Base-by-base conservation (phyloP, 2,888 invertebrate species). In the Plusia festucae region DNA sequence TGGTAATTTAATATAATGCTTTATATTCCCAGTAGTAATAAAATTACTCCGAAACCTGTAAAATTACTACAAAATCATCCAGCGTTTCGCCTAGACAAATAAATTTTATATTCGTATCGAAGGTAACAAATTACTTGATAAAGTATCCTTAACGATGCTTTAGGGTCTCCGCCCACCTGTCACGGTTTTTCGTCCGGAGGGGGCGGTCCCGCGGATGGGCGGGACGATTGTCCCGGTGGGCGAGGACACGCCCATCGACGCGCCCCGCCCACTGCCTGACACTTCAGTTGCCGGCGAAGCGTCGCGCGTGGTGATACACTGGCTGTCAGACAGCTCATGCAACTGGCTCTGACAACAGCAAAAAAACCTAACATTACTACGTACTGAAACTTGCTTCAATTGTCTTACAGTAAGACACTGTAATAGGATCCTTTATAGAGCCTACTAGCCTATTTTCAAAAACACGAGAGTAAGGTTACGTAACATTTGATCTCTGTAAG, bases 41-140 rank as follows among this genome's bases (percentile, higher is more conserved):
- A 40, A 7, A 34, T 13, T n/a, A n/a, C 40, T n/a, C 1, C n/a
- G n/a, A 40, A n/a, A n/a, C 7, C 32, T 60, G 40, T 76, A 57
- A 64, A 76, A 68, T 68, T 15, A 68, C 64, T 54, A 60, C 65
- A 57, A 53, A 62, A 60, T 72, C 53, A 72, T 76, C 73, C 53
- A 49, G 27, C 52, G 77, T 70, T 80, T 79, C 52, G 77, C 70
- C 81, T 79, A 86, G 82, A 83, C 84, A 84, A 87, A 92, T 90
- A 92, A 86, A 92, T 91, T 91, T 90, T 86, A 90, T 88, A 91
- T 90, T 89, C 88, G 85, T 82, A 90, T 93, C 86, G 91, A 91
- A 88, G 88, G 88, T 89, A 91, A 94, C 94, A 93, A 94, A 94
- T 94, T 93, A 93, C 92, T 93, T 93, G 93, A 91, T 92, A 93